phyloP scores from a whole-genome alignment of 2,797 vertebrate species.

The Cottoperca gobio region DNA sequence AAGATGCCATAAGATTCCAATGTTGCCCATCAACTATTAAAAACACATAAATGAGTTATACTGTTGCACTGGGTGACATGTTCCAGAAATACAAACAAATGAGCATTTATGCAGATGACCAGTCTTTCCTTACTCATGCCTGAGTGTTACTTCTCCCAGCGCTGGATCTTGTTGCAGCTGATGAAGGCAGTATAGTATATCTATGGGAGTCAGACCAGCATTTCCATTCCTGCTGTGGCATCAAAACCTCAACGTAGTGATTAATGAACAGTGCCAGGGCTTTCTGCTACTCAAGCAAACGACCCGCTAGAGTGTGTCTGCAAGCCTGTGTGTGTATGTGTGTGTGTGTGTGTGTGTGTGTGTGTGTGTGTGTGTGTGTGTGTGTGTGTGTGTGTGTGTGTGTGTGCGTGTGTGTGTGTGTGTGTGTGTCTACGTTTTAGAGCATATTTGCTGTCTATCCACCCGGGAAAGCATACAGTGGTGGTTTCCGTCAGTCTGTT shows the following conservation, averaged over 20 bases:
- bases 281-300: conserved; percentile 76
- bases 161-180: conserved; percentile 61
- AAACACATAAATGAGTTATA: conserved; percentile 4
- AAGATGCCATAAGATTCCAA: not conserved
- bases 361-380: not conserved
- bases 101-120: conserved; percentile 12
- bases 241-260: conserved; percentile 78
- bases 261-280: conserved; percentile 74
- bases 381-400: too few species aligned
- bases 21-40: conserved; percentile 10
- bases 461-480: not conserved
- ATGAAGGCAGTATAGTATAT: conserved; percentile 77
- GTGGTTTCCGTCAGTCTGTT: conserved; percentile 3
- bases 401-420: not conserved
- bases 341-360: conserved; percentile 3
- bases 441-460: conserved; percentile 6
- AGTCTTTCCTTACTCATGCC: not conserved
- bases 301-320: conserved; percentile 45
- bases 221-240: conserved; percentile 79
- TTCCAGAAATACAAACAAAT: conserved; percentile 1
- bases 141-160: conserved; percentile 45
- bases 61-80: not conserved
- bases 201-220: conserved; percentile 71
- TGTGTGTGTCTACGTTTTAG: conserved; percentile 17
- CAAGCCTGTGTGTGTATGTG: conserved; percentile 31